Evolutionary conservation across 2,113 vertebrate genomes (phyloP), one percentile per base, ranked within the genome.

Genomic region (Gavia stellata): DNA sequence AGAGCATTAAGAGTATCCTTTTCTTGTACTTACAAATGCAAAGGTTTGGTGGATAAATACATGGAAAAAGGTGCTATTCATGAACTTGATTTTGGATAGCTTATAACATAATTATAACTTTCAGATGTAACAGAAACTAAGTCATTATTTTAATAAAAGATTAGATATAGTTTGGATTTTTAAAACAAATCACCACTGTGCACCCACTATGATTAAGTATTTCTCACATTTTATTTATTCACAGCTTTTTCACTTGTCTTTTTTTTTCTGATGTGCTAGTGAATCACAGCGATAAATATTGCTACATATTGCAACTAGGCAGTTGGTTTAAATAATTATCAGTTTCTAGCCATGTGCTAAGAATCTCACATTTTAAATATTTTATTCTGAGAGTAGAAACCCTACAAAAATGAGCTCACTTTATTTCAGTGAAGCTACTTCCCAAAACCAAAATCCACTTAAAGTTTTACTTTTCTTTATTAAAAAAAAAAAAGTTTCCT

Each of bases 291-390:
- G 3, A 90, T 79, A 88, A 90, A 74, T 73, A 73, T 34, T 77
- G 70, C 28, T 56, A 70, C 17, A 71, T 36, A 20, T 58, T 52
- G 53, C 50, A 85, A 59, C 15, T 8, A 93, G 34, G 79, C 59
- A 77, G 62, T 75, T 66, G 50, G 11, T 74, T 93, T 77, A 93
- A 92, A 36, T 62, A 94, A 96, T 90, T 94, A 92, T 26, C 93
- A 88, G 62, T 77, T 93, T 62, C 79, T 72, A 88, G 58, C 36
- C 50, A 85, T 34, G 45, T 86, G 74, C 55, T 85, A 90, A 79
- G 36, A 70, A 72, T 77, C 67, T 53, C 62, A 49, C 53, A 71
- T 92, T 81, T 80, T 53, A 40, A 77, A 15, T 73, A 90, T 70
- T 86, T 82, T 66, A 85, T 88, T 93, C 45, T 5, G 14, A 70